Conservation (phyloP, 2,113 vertebrate genomes). For the Neodon shergylaensis region DNA sequence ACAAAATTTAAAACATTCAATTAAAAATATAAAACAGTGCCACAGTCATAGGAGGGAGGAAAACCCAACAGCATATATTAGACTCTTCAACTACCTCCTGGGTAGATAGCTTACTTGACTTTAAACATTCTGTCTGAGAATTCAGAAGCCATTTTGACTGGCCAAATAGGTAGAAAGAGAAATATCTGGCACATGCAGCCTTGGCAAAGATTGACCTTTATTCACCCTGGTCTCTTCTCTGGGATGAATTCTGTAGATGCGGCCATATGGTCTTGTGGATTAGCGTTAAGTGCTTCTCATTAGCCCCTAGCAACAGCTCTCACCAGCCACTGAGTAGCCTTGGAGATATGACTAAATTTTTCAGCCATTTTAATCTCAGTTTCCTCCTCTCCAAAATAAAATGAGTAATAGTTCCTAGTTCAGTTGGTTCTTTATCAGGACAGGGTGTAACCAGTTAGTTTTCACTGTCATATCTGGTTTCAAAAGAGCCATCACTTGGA, state of each 20-base stretch:
- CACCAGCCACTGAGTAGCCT: neutral
- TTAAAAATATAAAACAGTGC: slow-evolving; percentile 78
- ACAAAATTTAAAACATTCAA: slow-evolving; percentile 78
- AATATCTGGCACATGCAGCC: neutral
- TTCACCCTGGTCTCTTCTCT: neutral
- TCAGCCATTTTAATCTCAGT: neutral
- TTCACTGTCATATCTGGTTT: neutral
- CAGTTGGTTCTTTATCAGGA: neutral
- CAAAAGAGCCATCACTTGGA: neutral
- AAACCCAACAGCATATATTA: slow-evolving; percentile 48
- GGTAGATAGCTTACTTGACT: slow-evolving; percentile 30
- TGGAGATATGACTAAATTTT: neutral
- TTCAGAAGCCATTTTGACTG: slow-evolving; percentile 47
- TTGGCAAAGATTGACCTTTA: neutral
- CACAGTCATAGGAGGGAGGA: neutral
- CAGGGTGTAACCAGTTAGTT: neutral
- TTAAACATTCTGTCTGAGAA: slow-evolving; percentile 28
- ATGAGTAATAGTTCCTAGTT: neutral
- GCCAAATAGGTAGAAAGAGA: neutral
- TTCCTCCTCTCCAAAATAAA: slow-evolving; percentile 18
- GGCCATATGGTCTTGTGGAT: neutral
- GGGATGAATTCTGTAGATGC: neutral
- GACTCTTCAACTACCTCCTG: slow-evolving; percentile 46
- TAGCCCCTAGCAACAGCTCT: neutral
- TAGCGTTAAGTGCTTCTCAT: neutral